Evolutionary conservation across 2,113 vertebrate genomes (phyloP).

Genomic region (Leptocoma aspasia): DNA sequence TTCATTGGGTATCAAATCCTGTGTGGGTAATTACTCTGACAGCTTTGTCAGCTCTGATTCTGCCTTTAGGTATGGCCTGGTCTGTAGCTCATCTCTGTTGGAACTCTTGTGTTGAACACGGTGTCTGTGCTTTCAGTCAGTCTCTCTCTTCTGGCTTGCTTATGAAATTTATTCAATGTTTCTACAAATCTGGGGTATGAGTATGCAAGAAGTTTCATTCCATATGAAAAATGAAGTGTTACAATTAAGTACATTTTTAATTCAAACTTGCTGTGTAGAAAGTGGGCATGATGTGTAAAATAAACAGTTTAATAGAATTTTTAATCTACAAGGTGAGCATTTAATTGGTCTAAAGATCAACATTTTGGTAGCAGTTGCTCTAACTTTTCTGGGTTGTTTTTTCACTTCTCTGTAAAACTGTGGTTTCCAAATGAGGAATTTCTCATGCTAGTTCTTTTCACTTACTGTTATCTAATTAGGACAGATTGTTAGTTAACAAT

Average conservation of each 20-base stretch:
- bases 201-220: constrained; percentile 40
- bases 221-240: constrained; percentile 12
- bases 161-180: constrained; percentile 9
- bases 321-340: constrained; percentile 52
- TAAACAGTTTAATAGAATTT: constrained; percentile 53
- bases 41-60: constrained; percentile 21
- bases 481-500: background rate
- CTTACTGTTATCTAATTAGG: background rate
- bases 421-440: constrained; percentile 1
- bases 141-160: constrained; percentile 43
- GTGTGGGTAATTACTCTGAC: background rate
- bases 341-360: constrained; percentile 40
- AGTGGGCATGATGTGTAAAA: constrained; percentile 22
- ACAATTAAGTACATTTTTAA: constrained; percentile 1
- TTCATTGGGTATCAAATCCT: background rate
- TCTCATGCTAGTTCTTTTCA: background rate
- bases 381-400: background rate
- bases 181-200: constrained; percentile 16
- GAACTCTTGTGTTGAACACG: constrained; percentile 1
- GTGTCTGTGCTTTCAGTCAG: constrained; percentile 17
- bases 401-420: background rate
- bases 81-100: background rate
- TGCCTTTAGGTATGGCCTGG: constrained; percentile 13
- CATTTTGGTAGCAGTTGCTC: background rate
- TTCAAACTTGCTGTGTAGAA: constrained; percentile 45